These are phyloP conservation scores for Sisyra terminalis DNA, from an alignment of 2,888 invertebrate genomes.

Conservation along the genomic window DNA sequence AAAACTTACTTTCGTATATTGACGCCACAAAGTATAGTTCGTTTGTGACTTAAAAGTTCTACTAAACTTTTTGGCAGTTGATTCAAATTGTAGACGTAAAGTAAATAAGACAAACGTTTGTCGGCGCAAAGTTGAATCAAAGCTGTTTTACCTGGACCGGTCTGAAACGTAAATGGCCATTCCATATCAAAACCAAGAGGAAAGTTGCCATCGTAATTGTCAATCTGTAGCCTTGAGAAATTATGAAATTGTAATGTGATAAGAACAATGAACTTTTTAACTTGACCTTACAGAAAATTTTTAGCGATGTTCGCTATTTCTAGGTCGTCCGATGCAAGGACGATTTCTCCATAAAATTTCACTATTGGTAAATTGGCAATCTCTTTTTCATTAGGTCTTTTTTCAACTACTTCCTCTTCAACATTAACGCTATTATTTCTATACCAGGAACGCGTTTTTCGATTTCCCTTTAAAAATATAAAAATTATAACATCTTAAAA, in stretches of 20 bases:
- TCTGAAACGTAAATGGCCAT: slow-evolving; percentile 45
- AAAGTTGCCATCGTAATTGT: slow-evolving; percentile 21
- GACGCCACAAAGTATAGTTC: slow-evolving; percentile 40
- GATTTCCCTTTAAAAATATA: background rate
- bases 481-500: no score
- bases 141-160: slow-evolving; percentile 39
- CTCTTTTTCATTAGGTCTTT: background rate
- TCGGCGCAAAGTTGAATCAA: slow-evolving; percentile 43
- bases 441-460: background rate
- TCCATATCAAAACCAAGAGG: slow-evolving; percentile 48
- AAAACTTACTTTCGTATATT: slow-evolving; percentile 41
- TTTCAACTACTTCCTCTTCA: slow-evolving; percentile 7
- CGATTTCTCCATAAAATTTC: slow-evolving; percentile 20
- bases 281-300: background rate
- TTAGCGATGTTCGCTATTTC: slow-evolving; percentile 3
- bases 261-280: no score
- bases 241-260: background rate
- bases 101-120: slow-evolving; percentile 32
- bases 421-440: background rate
- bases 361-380: slow-evolving; percentile 15
- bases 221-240: slow-evolving; percentile 21
- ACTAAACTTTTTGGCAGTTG: slow-evolving; percentile 37
- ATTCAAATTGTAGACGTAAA: slow-evolving; percentile 36
- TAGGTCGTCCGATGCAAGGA: slow-evolving; percentile 6
- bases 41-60: slow-evolving; percentile 35